Conservation (phyloP, 2,113 vertebrate genomes). For the Gymnorhina tibicen region DNA sequence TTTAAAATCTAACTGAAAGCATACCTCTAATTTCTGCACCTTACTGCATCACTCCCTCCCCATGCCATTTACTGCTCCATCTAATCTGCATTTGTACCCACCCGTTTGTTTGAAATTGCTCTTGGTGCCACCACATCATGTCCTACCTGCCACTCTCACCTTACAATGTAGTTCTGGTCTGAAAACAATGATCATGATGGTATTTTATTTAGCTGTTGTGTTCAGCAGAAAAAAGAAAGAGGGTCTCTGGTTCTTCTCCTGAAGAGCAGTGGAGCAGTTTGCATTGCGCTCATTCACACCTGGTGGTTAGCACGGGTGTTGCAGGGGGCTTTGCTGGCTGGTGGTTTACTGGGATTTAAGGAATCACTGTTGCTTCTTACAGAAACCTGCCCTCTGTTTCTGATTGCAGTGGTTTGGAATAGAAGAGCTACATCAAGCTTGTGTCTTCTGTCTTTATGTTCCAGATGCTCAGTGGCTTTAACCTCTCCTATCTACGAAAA, state of each 20-base stretch:
- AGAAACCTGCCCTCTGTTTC: neutral
- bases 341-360: neutral
- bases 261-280: neutral
- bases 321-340: neutral
- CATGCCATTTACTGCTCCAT: neutral
- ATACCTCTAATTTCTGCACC: neutral
- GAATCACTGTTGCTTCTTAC: neutral
- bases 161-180: neutral
- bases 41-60: neutral
- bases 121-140: neutral
- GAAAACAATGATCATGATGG: neutral
- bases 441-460: neutral
- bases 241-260: neutral
- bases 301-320: neutral
- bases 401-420: neutral
- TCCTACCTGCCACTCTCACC: neutral
- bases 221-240: neutral
- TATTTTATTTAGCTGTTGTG: neutral
- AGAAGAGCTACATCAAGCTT: neutral
- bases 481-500: neutral
- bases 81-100: neutral
- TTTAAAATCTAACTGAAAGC: neutral
- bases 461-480: neutral
- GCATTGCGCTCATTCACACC: neutral
- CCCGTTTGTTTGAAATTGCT: neutral